Percentiles rank a stretch among this genome's conserved stretches.
Conservation (phyloP, 2,797 vertebrate genomes). For the Netta rufina region DNA sequence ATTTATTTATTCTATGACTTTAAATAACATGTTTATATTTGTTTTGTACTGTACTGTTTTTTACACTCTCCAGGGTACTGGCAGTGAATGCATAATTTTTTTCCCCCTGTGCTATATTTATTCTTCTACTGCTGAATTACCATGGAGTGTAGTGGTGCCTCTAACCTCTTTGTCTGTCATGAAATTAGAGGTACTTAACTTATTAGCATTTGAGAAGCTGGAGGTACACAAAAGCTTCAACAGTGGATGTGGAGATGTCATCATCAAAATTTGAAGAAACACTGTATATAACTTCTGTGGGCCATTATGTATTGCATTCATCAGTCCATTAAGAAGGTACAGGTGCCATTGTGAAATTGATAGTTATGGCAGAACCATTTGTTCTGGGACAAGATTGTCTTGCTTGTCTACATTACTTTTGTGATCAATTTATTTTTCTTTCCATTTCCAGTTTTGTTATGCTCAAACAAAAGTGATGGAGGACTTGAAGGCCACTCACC, state of each 20-base stretch:
- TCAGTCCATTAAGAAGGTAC: not conserved
- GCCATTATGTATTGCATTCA: not conserved
- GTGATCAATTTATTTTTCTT: not conserved
- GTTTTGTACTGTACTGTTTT: not conserved
- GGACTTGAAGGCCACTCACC: not conserved
- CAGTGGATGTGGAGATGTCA: not conserved
- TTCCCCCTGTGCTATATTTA: not conserved
- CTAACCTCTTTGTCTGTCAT: not conserved
- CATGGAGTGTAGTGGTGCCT: not conserved
- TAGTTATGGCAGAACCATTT: not conserved
- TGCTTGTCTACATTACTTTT: not conserved
- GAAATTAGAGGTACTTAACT: not conserved
- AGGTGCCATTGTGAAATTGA: not conserved
- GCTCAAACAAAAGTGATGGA: not conserved
- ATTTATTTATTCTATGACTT: not conserved
- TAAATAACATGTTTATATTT: not conserved
- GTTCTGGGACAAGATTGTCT: not conserved
- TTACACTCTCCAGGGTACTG: not conserved
- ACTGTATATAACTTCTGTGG: not conserved
- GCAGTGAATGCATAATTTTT: not conserved
- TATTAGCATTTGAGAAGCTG: not conserved
- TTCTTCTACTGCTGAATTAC: not conserved
- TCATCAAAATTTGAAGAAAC: not conserved
- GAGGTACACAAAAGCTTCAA: not conserved
- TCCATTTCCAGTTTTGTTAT: not conserved